Base-by-base conservation (phyloP, 2,888 invertebrate species). In the Lochmaea crataegi region DNA sequence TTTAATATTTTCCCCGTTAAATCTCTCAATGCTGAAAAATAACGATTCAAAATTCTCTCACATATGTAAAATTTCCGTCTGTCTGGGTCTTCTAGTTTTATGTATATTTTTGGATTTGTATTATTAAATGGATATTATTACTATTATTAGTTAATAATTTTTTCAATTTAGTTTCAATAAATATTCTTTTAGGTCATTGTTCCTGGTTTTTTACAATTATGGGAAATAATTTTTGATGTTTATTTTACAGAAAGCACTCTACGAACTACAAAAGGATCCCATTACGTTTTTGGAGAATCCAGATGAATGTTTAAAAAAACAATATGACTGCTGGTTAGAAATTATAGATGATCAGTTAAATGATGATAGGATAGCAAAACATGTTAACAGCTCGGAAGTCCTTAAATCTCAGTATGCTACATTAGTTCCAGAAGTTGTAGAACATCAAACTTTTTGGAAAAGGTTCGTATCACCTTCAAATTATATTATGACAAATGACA, bases 371-470 rank as follows among this genome's bases (percentile, higher is more conserved):
- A 88, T 93, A 78, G 89, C 90, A 32, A 90, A 90, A 79, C 88
- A 92, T 76, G 87, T 93, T 75, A 88, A 90, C 26, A 88, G 89
- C 73, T 91, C 91, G 16, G 84, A 84, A 76, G 84, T 86, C 61
- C 82, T 88, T 72, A 87, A 85, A 75, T 85, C 85, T 69, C 86
- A 88, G 79, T 88, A 88, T 84, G 81, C 83, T 65, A 90, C 90
- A 81, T 88, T 95, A 74, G 95, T 95, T 79, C 92, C 93, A 5
- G 90, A 90, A 68, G 89, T 90, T 60, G 93, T 95, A 16, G 89
- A 92, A 1, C 92, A 94, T 81, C 90, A 91, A 22, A 89, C 92
- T 75, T 96, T 95, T 86, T 96, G 95, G 95, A 92, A 93, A 83
- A 89, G 94, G 91, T 91, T 68, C 80, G 48, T 68, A 14, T 67